A percentile compares a stretch with the other conserved stretches of the same genome.
These are phyloP conservation scores for Eulemur macaco DNA, from an alignment of 2,113 vertebrate genomes.

Conservation along the genomic window DNA sequence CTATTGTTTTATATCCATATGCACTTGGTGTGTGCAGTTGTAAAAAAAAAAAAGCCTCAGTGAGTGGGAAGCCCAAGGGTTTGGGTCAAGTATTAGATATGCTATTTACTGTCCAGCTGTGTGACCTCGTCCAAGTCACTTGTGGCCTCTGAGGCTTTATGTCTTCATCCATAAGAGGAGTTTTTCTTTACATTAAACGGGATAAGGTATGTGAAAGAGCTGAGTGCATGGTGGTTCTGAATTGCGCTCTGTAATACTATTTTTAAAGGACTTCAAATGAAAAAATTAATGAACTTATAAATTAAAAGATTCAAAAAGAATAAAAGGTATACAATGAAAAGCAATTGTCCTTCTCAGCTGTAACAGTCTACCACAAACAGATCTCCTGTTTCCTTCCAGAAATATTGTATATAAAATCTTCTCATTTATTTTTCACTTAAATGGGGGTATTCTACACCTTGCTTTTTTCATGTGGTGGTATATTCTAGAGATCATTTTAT, in stretches of 20 bases:
- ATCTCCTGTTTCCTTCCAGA: background rate
- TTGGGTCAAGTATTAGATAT: background rate
- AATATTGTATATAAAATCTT: background rate
- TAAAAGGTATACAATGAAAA: background rate
- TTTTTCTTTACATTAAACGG: background rate
- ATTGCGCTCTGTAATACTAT: background rate
- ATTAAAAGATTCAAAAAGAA: constrained; percentile 15
- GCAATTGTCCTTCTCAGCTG: background rate
- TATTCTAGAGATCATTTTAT: background rate
- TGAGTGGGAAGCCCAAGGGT: background rate
- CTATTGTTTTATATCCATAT: background rate
- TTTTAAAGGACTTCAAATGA: background rate
- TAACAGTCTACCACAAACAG: background rate
- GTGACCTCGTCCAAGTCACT: background rate
- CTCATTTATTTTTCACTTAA: background rate
- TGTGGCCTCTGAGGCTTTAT: background rate
- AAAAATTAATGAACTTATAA: background rate
- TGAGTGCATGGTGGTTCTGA: background rate
- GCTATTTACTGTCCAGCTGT: background rate
- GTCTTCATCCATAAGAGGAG: background rate
- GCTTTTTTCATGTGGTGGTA: background rate
- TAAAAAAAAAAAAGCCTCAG: background rate
- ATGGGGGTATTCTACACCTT: background rate
- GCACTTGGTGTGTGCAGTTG: background rate
- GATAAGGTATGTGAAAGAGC: background rate